phyloP scores from a whole-genome alignment of 1,140 invertebrate species.

The Stegodyphus mimosarum region DNA sequence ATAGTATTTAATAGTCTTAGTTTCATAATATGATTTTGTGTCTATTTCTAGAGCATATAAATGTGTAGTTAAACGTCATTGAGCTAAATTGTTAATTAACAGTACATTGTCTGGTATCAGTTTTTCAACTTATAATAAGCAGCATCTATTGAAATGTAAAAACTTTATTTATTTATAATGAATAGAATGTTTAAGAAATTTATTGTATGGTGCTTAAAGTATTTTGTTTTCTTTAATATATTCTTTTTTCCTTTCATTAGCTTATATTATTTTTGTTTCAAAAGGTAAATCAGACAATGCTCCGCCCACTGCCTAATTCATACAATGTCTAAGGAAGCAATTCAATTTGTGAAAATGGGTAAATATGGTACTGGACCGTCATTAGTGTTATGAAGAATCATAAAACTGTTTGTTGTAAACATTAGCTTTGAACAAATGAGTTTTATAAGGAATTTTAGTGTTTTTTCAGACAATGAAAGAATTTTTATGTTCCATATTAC shows the following conservation, averaged over 20 bases:
- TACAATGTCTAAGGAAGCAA: conserved; percentile 17
- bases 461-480: neutral
- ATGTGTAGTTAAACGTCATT: too few species aligned
- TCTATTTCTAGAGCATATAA: too few species aligned
- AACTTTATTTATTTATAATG: too few species aligned
- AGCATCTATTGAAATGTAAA: too few species aligned
- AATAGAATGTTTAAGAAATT: too few species aligned
- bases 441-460: neutral
- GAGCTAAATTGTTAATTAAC: too few species aligned
- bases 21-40: too few species aligned
- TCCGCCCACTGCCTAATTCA: conserved; percentile 22
- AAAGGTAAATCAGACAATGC: conserved; percentile 6
- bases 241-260: neutral
- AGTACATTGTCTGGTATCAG: too few species aligned
- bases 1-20: too few species aligned
- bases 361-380: conserved; percentile 36
- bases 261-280: neutral
- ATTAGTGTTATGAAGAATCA: neutral
- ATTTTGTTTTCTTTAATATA: neutral
- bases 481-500: neutral
- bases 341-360: conserved; percentile 17
- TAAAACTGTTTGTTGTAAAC: neutral
- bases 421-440: neutral
- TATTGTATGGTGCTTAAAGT: neutral
- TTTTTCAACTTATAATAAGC: too few species aligned